phyloP scores from a whole-genome alignment of 2,113 vertebrate species.

The Trachemys scripta region DNA sequence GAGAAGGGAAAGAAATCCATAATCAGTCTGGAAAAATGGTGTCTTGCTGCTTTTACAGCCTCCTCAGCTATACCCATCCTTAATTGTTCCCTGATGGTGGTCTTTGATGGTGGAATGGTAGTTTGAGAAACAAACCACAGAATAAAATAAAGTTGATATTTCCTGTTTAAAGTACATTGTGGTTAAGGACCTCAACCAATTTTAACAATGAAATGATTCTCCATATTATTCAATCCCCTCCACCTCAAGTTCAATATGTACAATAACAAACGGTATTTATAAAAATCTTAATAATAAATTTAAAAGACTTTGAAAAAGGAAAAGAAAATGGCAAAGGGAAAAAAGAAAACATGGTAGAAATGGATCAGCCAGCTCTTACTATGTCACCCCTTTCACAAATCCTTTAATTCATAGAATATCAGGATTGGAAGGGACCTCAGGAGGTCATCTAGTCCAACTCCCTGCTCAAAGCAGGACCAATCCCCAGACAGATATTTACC shows the following conservation, averaged over 20 bases:
- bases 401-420: not conserved
- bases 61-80: not conserved
- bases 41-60: not conserved
- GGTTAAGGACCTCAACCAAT: not conserved
- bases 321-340: not conserved
- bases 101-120: not conserved
- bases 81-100: conserved; percentile 26
- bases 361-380: not conserved
- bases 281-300: not conserved
- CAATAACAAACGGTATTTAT: not conserved
- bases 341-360: not conserved
- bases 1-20: not conserved
- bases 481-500: too few species aligned
- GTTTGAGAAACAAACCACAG: not conserved
- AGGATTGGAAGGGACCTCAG: too few species aligned
- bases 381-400: not conserved
- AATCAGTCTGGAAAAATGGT: not conserved
- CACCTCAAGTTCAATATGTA: not conserved
- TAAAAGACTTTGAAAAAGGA: not conserved
- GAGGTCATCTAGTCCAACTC: too few species aligned
- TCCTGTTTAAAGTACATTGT: not conserved
- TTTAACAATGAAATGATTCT: conserved; percentile 24
- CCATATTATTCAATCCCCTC: not conserved
- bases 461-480: too few species aligned
- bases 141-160: not conserved